Conservation (phyloP, 2,113 vertebrate genomes). For the Callocephalon fimbriatum region DNA sequence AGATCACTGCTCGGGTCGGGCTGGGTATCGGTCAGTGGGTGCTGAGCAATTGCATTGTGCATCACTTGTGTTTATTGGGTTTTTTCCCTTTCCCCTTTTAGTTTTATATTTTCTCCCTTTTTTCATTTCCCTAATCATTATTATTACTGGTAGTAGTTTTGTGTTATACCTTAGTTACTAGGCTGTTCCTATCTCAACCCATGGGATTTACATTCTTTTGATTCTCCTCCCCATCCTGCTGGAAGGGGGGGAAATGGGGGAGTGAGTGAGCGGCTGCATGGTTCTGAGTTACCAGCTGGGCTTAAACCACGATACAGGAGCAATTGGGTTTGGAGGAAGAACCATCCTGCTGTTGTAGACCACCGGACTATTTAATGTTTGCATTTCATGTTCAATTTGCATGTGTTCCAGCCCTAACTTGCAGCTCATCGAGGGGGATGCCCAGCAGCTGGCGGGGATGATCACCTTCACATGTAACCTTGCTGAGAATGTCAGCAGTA, state of each 20-base stretch:
- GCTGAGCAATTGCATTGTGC: neutral
- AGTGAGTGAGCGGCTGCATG: neutral
- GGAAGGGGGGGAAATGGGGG: neutral
- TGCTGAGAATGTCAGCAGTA: conserved; percentile 96
- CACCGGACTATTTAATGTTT: fast-evolving
- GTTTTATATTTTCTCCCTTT: neutral
- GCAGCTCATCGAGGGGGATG: conserved; percentile 95
- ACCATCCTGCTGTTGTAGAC: neutral
- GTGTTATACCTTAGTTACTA: neutral
- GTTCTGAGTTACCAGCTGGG: neutral
- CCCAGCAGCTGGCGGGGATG: conserved; percentile 94
- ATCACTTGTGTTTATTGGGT: neutral
- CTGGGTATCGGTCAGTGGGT: neutral
- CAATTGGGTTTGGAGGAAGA: neutral
- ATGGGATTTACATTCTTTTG: neutral
- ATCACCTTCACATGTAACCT: conserved; percentile 96
- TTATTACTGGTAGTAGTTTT: neutral
- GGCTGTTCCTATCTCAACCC: neutral
- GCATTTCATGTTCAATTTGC: neutral
- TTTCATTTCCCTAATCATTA: neutral
- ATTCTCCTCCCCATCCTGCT: neutral
- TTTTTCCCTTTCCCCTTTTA: neutral
- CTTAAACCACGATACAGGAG: neutral
- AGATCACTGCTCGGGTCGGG: neutral
- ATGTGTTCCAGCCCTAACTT: conserved; percentile 86